phyloP scores from a whole-genome alignment of 1,140 invertebrate genomes.

The Pomacea maculata region DNA sequence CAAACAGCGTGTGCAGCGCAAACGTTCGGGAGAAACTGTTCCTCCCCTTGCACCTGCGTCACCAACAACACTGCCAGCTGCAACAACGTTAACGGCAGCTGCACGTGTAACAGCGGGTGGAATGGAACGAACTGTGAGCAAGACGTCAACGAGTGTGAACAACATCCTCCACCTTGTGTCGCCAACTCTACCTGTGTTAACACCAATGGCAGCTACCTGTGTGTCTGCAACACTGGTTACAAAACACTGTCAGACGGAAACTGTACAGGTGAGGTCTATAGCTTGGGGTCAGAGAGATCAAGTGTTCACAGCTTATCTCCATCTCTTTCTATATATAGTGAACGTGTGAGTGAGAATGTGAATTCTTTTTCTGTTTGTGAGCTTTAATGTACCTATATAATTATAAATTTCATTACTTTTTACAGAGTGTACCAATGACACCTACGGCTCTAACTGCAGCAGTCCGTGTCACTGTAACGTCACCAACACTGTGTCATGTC shows the following conservation, averaged over 20 bases:
- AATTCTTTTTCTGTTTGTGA: no score
- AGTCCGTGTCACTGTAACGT: not conserved
- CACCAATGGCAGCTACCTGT: constrained; percentile 9
- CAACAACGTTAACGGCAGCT: not conserved
- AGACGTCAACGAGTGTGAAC: no score
- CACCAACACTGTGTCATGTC: constrained; percentile 4
- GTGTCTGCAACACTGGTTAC: constrained; percentile 10
- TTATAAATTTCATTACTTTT: no score
- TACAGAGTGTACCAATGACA: constrained; percentile 7
- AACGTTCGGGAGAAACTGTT: not conserved
- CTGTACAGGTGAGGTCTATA: not conserved
- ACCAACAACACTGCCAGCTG: not conserved
- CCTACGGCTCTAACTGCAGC: not conserved
- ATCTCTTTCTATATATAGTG: no score
- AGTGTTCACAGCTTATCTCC: no score
- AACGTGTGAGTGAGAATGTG: no score
- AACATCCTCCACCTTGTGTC: not conserved
- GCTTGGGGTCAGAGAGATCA: no score
- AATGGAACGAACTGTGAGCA: no score
- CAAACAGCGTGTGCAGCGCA: no score
- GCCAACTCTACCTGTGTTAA: constrained; percentile 10
- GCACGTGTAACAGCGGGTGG: constrained; percentile 1
- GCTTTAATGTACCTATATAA: no score
- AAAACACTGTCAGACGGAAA: not conserved
- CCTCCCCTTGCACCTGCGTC: not conserved